phyloP scores from a whole-genome alignment of 2,113 vertebrate species.

The Gymnobelideus leadbeateri region DNA sequence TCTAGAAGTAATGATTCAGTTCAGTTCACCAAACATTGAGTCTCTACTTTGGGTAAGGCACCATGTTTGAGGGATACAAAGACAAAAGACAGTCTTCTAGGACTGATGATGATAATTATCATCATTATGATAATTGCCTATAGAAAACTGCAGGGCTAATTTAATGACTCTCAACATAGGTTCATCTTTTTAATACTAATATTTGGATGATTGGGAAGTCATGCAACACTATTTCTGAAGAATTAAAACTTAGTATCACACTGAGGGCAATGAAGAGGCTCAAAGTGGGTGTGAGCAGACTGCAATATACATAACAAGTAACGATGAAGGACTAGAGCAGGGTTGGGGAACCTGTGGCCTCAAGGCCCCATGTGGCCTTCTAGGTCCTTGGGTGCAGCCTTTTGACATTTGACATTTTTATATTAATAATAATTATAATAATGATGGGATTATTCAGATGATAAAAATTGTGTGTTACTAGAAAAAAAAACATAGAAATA shows the following conservation, averaged over 20 bases:
- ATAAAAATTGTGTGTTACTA: background rate
- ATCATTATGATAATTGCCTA: no score
- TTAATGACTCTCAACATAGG: background rate
- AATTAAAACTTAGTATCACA: background rate
- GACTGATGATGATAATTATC: no score
- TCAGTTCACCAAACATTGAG: background rate
- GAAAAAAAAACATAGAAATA: background rate
- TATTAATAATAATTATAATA: no score
- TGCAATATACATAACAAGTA: background rate
- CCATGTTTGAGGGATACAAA: background rate
- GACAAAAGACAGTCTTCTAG: background rate
- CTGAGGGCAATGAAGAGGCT: background rate
- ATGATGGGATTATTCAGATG: background rate
- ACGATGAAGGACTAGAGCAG: background rate
- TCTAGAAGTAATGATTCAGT: background rate
- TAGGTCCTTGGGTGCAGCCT: no score
- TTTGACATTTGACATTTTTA: no score
- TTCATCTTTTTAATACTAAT: background rate
- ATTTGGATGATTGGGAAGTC: background rate
- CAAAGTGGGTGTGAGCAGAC: background rate
- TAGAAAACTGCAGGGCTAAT: no score
- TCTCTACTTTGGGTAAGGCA: background rate
- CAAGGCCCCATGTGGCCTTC: no score
- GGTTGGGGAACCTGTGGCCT: no score
- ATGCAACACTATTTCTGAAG: background rate